Evolutionary conservation across 2,797 vertebrate species (phyloP), one percentile per base, ranked within the genome.

Genomic region (Alectoris magna): DNA sequence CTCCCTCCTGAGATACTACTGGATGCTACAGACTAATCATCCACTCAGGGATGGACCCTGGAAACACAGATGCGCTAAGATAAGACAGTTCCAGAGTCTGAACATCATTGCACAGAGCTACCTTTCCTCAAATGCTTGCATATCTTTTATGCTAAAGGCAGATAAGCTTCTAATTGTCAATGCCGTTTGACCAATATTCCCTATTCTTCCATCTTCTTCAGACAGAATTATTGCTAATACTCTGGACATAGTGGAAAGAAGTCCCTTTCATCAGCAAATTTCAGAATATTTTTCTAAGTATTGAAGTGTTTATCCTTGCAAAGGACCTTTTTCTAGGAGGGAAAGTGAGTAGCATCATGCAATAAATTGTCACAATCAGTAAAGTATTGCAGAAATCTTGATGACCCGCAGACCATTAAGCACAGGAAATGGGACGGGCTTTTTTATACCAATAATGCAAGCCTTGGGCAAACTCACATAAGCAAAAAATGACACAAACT

Each of bases 381-480:
- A 82, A 90, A 82, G 44, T n/a, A 96, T 38, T 91, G 67, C 71
- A 90, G 87, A 53, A 82, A 58, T 38, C 46, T 86, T 79, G 77
- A 86, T 74, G 90, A 90, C 82, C 87, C 84, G 70, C 80, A 90
- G 69, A 84, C 89, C 73, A 88, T 84, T 92, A 91, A 95, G 76
- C 76, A 93, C 31, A 92, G 79, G 76, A 95, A 94, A 95, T 60
- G 56, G 56, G 87, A 93, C 82, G 88, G 85, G 79, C 94, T 56
- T 31, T n/a, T 56, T 64, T 92, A 93, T 67, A 93, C 71, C 88
- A 92, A 90, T 88, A 95, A 87, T 64, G 79, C 60, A 88, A 94
- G 85, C 77, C 87, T 75, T 80, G 71, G 87, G 92, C 83, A 92
- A 95, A 92, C 53, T 95, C 87, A 71, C 3, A 0, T 70, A 93